Conservation (phyloP, 2,797 vertebrate genomes). For the Cynodonichthys magdalenae region DNA sequence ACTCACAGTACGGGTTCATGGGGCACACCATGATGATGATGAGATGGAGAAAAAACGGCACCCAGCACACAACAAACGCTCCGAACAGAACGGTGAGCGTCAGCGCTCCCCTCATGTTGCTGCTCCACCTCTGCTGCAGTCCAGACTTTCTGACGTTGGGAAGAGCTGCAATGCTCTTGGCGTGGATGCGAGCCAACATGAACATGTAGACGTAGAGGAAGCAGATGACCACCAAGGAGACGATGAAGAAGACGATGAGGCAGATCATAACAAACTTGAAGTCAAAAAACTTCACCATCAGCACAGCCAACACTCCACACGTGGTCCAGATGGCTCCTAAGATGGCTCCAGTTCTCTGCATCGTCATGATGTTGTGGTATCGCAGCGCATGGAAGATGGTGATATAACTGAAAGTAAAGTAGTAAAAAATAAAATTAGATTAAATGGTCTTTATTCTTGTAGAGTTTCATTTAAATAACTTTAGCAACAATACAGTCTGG, state of each 20-base stretch:
- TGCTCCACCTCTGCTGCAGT: constrained; percentile 47
- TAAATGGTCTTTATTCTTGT: not conserved
- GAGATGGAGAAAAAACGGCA: constrained; percentile 92
- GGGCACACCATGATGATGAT: constrained; percentile 89
- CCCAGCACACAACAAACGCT: constrained; percentile 92
- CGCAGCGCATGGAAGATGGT: constrained; percentile 93
- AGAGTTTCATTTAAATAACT: not conserved
- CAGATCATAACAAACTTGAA: constrained; percentile 84
- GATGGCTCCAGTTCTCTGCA: constrained; percentile 76
- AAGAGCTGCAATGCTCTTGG: constrained; percentile 84
- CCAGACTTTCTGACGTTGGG: constrained; percentile 58
- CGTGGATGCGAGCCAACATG: constrained; percentile 88
- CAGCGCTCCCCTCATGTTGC: constrained; percentile 87
- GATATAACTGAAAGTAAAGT: constrained; percentile 80
- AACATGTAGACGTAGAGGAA: constrained; percentile 95
- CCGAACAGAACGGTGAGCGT: constrained; percentile 94
- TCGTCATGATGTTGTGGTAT: constrained; percentile 94
- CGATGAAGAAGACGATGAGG: constrained; percentile 85
- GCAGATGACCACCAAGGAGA: constrained; percentile 87
- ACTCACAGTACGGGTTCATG: constrained; percentile 92
- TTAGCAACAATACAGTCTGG: no score
- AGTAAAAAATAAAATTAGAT: constrained; percentile 7
- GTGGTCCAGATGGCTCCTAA: constrained; percentile 85
- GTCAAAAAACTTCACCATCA: constrained; percentile 87
- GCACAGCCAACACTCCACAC: constrained; percentile 82